phyloP scores from a whole-genome alignment of 2,888 invertebrate genomes.

The Lycophotia porphyrea region DNA sequence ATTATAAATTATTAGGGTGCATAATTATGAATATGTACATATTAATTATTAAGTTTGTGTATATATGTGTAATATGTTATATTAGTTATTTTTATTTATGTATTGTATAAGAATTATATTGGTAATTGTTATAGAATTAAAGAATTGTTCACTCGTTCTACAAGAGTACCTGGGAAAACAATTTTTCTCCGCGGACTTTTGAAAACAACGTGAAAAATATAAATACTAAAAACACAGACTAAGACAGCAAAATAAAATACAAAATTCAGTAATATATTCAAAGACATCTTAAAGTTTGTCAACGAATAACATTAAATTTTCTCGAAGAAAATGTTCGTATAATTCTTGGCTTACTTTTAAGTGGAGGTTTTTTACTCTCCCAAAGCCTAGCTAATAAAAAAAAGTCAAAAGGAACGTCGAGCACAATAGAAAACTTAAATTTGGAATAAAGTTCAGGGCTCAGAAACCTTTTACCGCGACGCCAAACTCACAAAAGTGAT shows the following conservation, averaged over 20 bases:
- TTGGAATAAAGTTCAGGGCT: constrained; percentile 60
- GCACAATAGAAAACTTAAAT: constrained; percentile 64
- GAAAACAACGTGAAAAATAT: constrained; percentile 13
- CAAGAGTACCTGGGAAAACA: constrained; percentile 36
- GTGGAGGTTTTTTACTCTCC: constrained; percentile 11
- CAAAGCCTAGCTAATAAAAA: constrained; percentile 46
- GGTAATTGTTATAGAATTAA: too few species aligned
- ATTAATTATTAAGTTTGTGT: too few species aligned
- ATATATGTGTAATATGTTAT: too few species aligned
- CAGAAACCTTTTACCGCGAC: constrained; percentile 67
- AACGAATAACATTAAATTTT: constrained; percentile 29
- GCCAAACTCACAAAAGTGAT: constrained; percentile 69
- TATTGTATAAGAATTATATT: too few species aligned
- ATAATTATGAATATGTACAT: too few species aligned
- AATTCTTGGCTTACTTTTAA: constrained; percentile 46
- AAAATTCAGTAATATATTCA: constrained; percentile 41
- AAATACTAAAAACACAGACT: constrained; percentile 6
- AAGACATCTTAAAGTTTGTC: constrained; percentile 44
- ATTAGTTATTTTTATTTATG: too few species aligned
- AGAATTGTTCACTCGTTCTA: constrained; percentile 45
- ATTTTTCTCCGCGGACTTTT: constrained; percentile 31
- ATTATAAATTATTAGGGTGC: too few species aligned
- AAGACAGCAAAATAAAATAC: constrained; percentile 17
- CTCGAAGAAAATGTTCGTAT: constrained; percentile 16
- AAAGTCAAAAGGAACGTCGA: constrained; percentile 49